phyloP scores from a whole-genome alignment of 1,140 invertebrate genomes.

The Cotesia glomerata region DNA sequence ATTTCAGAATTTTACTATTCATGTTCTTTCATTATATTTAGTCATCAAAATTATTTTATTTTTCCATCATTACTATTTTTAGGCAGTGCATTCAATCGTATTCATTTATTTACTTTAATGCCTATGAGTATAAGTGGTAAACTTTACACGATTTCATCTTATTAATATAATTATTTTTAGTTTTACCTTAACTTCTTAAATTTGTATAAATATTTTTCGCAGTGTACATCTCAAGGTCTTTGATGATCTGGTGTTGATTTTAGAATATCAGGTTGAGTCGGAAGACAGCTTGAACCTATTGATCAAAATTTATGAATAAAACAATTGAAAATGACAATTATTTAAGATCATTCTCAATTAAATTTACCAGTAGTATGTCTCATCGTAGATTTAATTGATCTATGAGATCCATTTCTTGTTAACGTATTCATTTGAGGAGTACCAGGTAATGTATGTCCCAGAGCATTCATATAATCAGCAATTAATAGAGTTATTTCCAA shows the following conservation, averaged over 20 bases:
- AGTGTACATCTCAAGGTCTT: constrained; percentile 55
- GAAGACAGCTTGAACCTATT: constrained; percentile 63
- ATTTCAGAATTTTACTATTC: not conserved
- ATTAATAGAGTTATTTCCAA: constrained; percentile 90
- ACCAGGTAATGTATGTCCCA: constrained; percentile 75
- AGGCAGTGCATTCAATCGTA: constrained; percentile 22
- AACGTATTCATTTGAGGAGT: constrained; percentile 83
- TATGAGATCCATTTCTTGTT: constrained; percentile 76
- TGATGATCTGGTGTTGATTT: constrained; percentile 85
- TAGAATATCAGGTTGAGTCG: constrained; percentile 78
- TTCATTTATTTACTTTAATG: not conserved
- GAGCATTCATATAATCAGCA: constrained; percentile 94
- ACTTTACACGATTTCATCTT: not conserved
- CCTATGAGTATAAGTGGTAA: constrained; percentile 7
- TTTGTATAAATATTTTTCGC: constrained; percentile 28
- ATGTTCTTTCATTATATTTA: not conserved
- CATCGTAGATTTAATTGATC: constrained; percentile 64
- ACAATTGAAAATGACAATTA: constrained; percentile 1
- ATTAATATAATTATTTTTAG: not conserved
- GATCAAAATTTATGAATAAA: constrained; percentile 47
- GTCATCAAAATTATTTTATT: not conserved
- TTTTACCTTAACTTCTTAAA: not conserved
- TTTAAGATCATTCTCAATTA: not conserved
- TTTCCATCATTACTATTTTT: constrained; percentile 9
- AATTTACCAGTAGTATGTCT: constrained; percentile 56